These are phyloP conservation scores for Drosophila mojavensis DNA, from an alignment of 1,140 invertebrate species.

Conservation along the genomic window DNA sequence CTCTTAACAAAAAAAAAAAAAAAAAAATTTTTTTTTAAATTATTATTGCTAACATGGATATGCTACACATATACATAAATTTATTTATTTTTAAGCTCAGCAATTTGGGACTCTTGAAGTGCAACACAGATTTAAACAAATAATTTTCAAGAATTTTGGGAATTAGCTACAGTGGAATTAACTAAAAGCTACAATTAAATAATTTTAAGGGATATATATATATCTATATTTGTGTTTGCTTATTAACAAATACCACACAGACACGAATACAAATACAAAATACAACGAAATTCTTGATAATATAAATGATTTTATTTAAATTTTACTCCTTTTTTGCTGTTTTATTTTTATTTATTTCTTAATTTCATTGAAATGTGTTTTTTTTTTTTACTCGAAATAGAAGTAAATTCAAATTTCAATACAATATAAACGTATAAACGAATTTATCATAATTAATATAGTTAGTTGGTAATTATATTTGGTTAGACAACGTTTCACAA, in stretches of 20 bases:
- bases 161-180: constrained; percentile 8
- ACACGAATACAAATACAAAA: constrained; percentile 41
- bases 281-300: constrained; percentile 40
- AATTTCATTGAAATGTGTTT: constrained; percentile 34
- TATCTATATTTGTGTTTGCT: constrained; percentile 9
- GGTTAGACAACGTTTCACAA: constrained; percentile 78
- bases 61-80: constrained; percentile 8
- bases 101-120: constrained; percentile 37
- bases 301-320: constrained; percentile 57
- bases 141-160: constrained; percentile 9
- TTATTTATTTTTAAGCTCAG: not conserved
- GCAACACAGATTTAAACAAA: constrained; percentile 30
- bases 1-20: constrained; percentile 27
- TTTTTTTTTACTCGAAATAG: constrained; percentile 10
- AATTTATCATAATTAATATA: constrained; percentile 60
- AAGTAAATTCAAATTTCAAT: constrained; percentile 34
- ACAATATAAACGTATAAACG: constrained; percentile 77
- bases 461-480: constrained; percentile 67
- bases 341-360: constrained; percentile 7
- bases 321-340: constrained; percentile 26
- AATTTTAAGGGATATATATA: not conserved
- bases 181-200: constrained; percentile 21
- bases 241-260: constrained; percentile 48
- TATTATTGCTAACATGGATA: constrained; percentile 8
- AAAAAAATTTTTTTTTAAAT: too few relatives aligned